phyloP scores from a whole-genome alignment of 1,140 invertebrate species.

The Heterodera carotae region DNA sequence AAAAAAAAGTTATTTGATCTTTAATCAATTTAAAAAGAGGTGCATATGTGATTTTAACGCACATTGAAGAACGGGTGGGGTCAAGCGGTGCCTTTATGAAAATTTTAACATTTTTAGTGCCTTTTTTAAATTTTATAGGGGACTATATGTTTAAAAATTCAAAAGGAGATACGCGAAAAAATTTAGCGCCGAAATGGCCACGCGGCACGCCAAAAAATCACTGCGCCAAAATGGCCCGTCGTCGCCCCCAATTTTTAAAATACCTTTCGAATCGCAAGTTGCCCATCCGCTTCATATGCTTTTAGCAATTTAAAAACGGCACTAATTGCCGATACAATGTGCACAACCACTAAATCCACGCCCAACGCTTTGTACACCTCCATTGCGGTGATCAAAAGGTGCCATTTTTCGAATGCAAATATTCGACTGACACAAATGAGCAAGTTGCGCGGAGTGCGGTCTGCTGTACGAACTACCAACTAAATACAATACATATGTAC shows the following conservation, averaged over 20 bases:
- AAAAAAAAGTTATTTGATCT: no score
- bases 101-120: slow-evolving; percentile 3
- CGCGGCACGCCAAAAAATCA: no score
- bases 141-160: no score
- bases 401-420: slow-evolving; percentile 35
- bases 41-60: no score
- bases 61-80: no score
- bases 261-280: neutral
- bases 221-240: no score
- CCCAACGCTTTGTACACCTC: slow-evolving; percentile 34
- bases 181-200: no score
- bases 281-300: slow-evolving; percentile 36
- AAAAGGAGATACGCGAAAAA: no score
- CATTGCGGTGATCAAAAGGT: slow-evolving; percentile 31
- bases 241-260: neutral
- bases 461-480: neutral
- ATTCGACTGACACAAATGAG: slow-evolving; percentile 37
- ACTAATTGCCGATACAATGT: slow-evolving; percentile 33
- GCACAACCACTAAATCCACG: slow-evolving; percentile 25
- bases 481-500: neutral
- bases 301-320: slow-evolving; percentile 37
- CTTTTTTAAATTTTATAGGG: neutral
- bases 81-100: no score
- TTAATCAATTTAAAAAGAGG: no score
- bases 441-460: slow-evolving; percentile 21